phyloP scores from a whole-genome alignment of 2,113 vertebrate genomes.

The Zosterops borbonicus region DNA sequence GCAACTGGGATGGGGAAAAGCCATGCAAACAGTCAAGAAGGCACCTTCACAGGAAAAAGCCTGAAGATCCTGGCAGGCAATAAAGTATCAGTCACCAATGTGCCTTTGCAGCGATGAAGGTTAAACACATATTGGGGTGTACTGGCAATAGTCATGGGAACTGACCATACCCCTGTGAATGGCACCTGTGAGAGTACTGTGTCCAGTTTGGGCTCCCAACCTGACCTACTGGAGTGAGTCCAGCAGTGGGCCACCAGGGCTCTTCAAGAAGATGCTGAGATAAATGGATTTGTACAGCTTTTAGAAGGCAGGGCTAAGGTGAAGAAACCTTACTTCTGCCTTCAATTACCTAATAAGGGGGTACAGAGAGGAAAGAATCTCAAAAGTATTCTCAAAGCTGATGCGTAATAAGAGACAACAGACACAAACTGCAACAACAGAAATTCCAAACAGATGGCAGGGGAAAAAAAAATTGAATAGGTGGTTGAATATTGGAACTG shows the following conservation, averaged over 20 bases:
- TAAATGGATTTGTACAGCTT: not conserved
- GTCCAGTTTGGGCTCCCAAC: not conserved
- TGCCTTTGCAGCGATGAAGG: not conserved
- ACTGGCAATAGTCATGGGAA: not conserved
- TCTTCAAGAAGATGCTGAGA: not conserved
- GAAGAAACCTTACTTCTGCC: not conserved
- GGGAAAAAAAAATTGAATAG: fast-evolving
- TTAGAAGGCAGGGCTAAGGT: not conserved
- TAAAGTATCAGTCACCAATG: not conserved
- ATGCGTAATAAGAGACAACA: not conserved
- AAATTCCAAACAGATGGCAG: not conserved
- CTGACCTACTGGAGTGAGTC: not conserved
- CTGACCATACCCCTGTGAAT: not conserved
- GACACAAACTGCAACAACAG: not conserved
- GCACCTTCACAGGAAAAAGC: not conserved
- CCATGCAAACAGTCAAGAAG: not conserved
- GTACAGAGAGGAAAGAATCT: not conserved
- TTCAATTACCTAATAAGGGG: not conserved
- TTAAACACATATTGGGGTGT: not conserved
- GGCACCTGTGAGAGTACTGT: not conserved
- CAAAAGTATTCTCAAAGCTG: not conserved
- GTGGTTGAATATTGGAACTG: not conserved
- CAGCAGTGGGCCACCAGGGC: not conserved
- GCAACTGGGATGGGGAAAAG: not conserved
- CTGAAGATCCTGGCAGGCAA: not conserved